A percentile compares a stretch with the other conserved stretches of the same genome.
Evolutionary conservation across 2,888 invertebrate genomes (phyloP).

Genomic region (Homarus gammarus): DNA sequence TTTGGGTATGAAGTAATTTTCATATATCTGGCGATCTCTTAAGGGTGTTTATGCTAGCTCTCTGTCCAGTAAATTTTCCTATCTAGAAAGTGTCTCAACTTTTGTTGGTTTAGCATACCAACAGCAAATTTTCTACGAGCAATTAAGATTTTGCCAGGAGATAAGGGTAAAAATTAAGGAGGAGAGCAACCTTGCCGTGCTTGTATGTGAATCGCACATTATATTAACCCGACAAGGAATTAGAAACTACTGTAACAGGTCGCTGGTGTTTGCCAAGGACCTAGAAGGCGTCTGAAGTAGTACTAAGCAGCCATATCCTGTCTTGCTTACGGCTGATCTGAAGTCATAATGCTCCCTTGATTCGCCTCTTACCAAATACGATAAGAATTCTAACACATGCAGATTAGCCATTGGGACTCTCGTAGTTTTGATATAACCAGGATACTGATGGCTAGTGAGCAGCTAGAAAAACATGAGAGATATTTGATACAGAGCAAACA

Average conservation of each 20-base stretch:
- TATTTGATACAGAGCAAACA: too few species aligned
- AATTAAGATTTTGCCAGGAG: conserved; percentile 49
- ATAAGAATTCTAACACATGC: too few species aligned
- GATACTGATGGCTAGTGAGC: too few species aligned
- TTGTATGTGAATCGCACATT: not conserved
- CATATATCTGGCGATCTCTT: conserved; percentile 49
- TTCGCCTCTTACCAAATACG: not conserved
- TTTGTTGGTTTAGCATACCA: conserved; percentile 40
- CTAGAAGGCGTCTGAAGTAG: not conserved
- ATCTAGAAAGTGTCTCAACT: conserved; percentile 56
- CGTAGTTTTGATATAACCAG: too few species aligned
- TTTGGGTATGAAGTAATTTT: conserved; percentile 36
- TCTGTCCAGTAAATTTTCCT: conserved; percentile 55
- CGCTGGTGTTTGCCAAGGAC: not conserved
- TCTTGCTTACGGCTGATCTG: not conserved
- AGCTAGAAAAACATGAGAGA: too few species aligned
- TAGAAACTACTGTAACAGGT: not conserved
- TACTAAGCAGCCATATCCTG: not conserved
- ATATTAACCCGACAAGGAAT: not conserved
- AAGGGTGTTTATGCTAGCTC: conserved; percentile 40
- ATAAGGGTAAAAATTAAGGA: conserved; percentile 45
- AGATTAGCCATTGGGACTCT: too few species aligned
- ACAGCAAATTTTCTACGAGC: conserved; percentile 46
- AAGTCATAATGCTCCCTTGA: not conserved
- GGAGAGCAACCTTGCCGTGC: conserved; percentile 16